Evolutionary conservation across 2,797 vertebrate genomes (phyloP).

Genomic region (Choloepus didactylus): DNA sequence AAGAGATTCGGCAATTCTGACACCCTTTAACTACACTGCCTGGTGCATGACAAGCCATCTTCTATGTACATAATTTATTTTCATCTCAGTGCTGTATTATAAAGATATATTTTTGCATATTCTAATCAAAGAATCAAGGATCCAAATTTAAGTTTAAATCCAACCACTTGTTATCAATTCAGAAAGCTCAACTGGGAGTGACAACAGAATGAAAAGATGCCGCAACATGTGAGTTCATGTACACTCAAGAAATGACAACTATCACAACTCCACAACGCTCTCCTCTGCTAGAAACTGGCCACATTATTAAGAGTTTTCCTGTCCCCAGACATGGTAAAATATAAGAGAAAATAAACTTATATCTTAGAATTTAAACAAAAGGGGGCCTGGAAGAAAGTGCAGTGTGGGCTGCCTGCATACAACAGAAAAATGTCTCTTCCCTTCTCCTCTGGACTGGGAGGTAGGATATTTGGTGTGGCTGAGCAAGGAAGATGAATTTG

Average conservation of each 20-base stretch:
- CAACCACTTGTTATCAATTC: background rate
- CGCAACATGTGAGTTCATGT: background rate
- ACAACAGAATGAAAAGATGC: background rate
- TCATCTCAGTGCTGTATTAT: conserved; percentile 36
- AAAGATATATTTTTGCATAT: conserved; percentile 38
- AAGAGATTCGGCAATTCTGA: conserved; percentile 18
- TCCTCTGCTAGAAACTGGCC: background rate
- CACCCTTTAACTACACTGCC: background rate
- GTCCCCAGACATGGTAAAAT: background rate
- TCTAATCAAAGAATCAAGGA: background rate
- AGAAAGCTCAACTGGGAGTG: conserved; percentile 3
- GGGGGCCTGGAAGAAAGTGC: background rate
- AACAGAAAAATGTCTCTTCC: background rate
- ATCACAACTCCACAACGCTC: background rate
- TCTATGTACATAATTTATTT: conserved; percentile 59
- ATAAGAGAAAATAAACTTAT: background rate
- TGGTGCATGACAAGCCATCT: background rate
- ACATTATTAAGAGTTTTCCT: conserved; percentile 36
- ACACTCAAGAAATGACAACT: background rate
- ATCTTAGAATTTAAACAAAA: background rate
- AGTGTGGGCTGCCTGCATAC: background rate
- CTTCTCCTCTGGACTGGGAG: background rate
- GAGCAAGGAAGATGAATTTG: background rate
- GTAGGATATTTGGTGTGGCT: rapidly evolving
- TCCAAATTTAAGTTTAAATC: conserved; percentile 27